Evolutionary conservation across 2,888 invertebrate genomes (phyloP).

Genomic region (Stenodera caucasica): DNA sequence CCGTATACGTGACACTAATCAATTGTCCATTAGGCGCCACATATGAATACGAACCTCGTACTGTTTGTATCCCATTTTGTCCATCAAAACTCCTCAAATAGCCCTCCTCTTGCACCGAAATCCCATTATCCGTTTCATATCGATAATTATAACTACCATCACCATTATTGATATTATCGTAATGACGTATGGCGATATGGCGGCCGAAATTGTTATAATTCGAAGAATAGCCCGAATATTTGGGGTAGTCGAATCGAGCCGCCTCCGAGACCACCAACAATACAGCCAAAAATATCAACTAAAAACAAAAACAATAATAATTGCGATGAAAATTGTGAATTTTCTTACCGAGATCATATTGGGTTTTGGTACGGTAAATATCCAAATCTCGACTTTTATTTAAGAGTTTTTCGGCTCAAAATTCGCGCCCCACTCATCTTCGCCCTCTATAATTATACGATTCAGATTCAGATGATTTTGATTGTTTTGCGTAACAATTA

Average conservation of each 20-base stretch:
- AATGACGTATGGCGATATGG: conserved; percentile 38
- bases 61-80: conserved; percentile 18
- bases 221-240: neutral
- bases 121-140: conserved; percentile 33
- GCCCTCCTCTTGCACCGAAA: conserved; percentile 32
- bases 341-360: conserved; percentile 20
- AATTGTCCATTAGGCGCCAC: conserved; percentile 34
- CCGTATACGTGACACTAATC: conserved; percentile 29
- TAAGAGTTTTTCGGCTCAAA: too few relatives aligned
- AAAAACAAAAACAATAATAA: conserved; percentile 6
- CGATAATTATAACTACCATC: conserved; percentile 42
- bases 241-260: neutral
- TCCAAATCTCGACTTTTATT: too few relatives aligned
- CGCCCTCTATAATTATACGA: too few relatives aligned
- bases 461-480: conserved; percentile 16
- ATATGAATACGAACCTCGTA: conserved; percentile 33
- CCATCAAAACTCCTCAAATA: conserved; percentile 19
- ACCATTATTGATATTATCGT: conserved; percentile 41
- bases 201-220: neutral
- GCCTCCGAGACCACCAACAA: neutral
- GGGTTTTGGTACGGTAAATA: too few relatives aligned
- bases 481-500: conserved; percentile 27
- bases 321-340: conserved; percentile 15
- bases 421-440: conserved; percentile 17
- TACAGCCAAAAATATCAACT: conserved; percentile 9